Conservation (phyloP, 2,888 invertebrate genomes). For the Hybos culiciformis region DNA sequence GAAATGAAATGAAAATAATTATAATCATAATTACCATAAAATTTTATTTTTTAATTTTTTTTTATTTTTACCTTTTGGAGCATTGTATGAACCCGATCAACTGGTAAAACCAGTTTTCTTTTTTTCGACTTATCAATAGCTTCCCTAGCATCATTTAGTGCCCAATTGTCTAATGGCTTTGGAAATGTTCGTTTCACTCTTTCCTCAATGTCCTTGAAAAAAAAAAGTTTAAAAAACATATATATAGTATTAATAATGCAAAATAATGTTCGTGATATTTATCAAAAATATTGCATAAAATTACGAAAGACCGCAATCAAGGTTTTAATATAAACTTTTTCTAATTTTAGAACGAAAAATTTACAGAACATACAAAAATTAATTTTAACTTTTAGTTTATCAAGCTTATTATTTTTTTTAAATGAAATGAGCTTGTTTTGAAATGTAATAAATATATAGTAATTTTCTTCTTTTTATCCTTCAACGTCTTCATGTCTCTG, state of each 20-base stretch:
- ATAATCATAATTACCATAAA: background rate
- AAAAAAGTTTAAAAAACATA: constrained; percentile 21
- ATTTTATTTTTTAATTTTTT: background rate
- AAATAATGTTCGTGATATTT: background rate
- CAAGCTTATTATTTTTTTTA: background rate
- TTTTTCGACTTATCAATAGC: constrained; percentile 68
- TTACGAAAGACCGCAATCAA: background rate
- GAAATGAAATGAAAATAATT: constrained; percentile 21
- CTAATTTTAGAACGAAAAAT: too few relatives aligned
- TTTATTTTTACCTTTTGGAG: constrained; percentile 51
- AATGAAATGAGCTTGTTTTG: too few relatives aligned
- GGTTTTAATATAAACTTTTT: too few relatives aligned
- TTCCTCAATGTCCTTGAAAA: constrained; percentile 75
- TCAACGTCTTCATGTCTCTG: too few relatives aligned
- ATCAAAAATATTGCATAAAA: background rate
- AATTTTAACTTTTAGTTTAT: background rate
- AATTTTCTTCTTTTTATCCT: too few relatives aligned
- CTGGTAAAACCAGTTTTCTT: constrained; percentile 63
- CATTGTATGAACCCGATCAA: constrained; percentile 79
- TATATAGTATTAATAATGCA: constrained; percentile 3
- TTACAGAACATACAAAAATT: too few relatives aligned
- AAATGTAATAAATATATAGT: too few relatives aligned
- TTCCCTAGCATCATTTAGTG: constrained; percentile 75
- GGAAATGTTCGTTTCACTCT: constrained; percentile 85
- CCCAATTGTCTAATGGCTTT: constrained; percentile 90